phyloP scores from a whole-genome alignment of 2,797 vertebrate species.

The Odontamblyopus rebecca region DNA sequence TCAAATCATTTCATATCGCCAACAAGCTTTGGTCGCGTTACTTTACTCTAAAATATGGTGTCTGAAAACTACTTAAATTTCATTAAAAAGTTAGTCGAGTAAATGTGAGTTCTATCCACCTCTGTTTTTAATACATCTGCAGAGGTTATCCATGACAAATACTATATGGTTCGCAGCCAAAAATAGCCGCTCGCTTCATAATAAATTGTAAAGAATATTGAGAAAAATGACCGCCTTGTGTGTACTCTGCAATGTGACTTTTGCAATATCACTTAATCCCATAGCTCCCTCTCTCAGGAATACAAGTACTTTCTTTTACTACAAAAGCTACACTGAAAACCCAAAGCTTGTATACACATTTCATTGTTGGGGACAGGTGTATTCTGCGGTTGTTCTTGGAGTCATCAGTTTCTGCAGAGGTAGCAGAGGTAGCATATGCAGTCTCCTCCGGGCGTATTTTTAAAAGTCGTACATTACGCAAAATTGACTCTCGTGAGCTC shows the following conservation, averaged over 20 bases:
- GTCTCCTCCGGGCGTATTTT: slow-evolving; percentile 39
- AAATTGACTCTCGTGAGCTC: too few relatives aligned
- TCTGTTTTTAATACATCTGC: background rate
- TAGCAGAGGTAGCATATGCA: slow-evolving; percentile 76
- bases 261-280: slow-evolving; percentile 62
- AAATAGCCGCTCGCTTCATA: background rate
- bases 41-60: too few relatives aligned
- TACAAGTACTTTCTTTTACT: slow-evolving; percentile 26
- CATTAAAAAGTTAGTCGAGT: background rate
- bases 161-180: background rate
- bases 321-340: background rate
- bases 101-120: background rate
- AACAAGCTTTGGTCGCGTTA: too few relatives aligned
- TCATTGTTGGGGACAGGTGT: slow-evolving; percentile 79
- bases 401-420: slow-evolving; percentile 75
- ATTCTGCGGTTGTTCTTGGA: slow-evolving; percentile 70
- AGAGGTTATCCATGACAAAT: background rate
- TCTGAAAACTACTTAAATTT: background rate
- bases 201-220: background rate
- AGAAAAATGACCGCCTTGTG: slow-evolving; percentile 45
- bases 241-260: slow-evolving; percentile 58
- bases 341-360: slow-evolving; percentile 62
- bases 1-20: too few relatives aligned
- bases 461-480: too few relatives aligned
- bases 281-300: slow-evolving; percentile 31